Conservation (phyloP, 2,113 vertebrate genomes). For the Regulus satrapa region DNA sequence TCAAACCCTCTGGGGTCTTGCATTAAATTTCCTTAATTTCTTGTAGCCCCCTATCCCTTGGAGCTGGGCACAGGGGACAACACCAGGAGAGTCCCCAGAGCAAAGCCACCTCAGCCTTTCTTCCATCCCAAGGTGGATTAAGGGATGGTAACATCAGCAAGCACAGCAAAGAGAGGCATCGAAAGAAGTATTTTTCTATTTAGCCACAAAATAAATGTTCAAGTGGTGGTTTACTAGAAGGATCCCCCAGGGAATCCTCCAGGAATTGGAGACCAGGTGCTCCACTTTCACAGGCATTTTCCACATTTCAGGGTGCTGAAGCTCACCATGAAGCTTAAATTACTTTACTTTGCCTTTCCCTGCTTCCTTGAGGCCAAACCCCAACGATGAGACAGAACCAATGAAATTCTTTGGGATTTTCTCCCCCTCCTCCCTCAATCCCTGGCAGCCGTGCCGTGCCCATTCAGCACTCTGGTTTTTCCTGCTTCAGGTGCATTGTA, state of each 20-base stretch:
- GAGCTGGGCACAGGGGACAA: background rate
- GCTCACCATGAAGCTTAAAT: background rate
- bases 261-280: background rate
- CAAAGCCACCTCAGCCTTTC: background rate
- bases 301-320: background rate
- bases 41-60: background rate
- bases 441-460: background rate
- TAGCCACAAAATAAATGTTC: background rate
- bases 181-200: too few relatives aligned
- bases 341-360: background rate
- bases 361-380: background rate
- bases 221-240: background rate
- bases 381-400: background rate
- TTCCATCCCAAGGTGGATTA: background rate
- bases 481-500: constrained; percentile 37
- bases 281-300: background rate
- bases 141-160: background rate
- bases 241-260: background rate
- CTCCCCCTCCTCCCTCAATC: background rate
- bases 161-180: background rate
- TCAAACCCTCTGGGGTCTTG: background rate
- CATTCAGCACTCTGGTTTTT: background rate
- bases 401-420: background rate
- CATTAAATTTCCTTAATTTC: background rate
- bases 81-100: background rate